Conservation (phyloP, 2,888 invertebrate species). For the Athalia cordata region DNA sequence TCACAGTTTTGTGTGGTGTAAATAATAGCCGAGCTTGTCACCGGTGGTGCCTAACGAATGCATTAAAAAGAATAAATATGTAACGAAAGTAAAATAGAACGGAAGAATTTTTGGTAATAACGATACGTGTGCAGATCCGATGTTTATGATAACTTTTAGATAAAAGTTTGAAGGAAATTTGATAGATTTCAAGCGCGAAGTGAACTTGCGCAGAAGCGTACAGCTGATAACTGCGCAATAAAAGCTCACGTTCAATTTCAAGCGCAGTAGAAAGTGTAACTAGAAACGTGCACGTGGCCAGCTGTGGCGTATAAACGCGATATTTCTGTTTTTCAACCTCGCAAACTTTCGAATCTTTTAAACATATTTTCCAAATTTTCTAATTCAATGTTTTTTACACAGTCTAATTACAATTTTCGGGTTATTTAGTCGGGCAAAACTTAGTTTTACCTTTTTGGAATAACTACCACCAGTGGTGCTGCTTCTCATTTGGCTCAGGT, state of each 20-base stretch:
- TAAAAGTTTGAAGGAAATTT: neutral
- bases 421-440: too few species aligned
- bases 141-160: conserved; percentile 4
- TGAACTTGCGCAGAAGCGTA: conserved; percentile 46
- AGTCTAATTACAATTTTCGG: too few species aligned
- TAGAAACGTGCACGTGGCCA: conserved; percentile 38
- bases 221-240: conserved; percentile 46
- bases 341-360: too few species aligned
- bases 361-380: too few species aligned
- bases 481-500: neutral
- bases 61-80: too few species aligned
- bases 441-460: neutral
- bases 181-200: conserved; percentile 14
- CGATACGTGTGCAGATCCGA: neutral
- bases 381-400: too few species aligned
- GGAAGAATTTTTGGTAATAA: neutral
- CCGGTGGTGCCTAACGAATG: neutral
- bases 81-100: too few species aligned
- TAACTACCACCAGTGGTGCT: neutral
- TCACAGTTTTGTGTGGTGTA: too few species aligned
- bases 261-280: conserved; percentile 45
- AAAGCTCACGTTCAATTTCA: conserved; percentile 37
- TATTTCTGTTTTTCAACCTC: neutral
- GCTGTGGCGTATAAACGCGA: neutral
- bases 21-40: neutral